These are phyloP conservation scores for Sebastes diaconus DNA, from an alignment of 2,797 vertebrate genomes.

Conservation along the genomic window DNA sequence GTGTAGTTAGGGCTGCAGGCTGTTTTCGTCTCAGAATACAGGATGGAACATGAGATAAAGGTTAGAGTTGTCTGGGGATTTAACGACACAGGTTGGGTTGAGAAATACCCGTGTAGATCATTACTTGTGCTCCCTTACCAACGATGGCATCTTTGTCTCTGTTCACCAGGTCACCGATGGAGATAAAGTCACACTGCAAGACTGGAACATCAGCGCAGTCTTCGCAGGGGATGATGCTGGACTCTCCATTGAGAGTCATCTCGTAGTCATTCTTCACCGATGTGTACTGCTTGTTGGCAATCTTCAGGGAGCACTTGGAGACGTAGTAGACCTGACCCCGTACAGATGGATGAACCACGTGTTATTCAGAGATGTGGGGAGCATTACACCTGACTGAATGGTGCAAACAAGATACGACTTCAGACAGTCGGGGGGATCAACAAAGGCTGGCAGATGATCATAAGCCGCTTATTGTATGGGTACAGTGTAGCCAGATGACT, in stretches of 20 bases:
- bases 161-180: slow-evolving; percentile 89
- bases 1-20: not conserved
- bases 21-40: not conserved
- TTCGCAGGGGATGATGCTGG: slow-evolving; percentile 91
- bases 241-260: slow-evolving; percentile 87
- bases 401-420: slow-evolving; percentile 68
- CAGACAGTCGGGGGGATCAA: slow-evolving; percentile 46
- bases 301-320: slow-evolving; percentile 93
- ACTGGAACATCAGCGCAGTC: slow-evolving; percentile 90
- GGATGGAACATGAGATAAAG: not conserved
- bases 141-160: slow-evolving; percentile 90
- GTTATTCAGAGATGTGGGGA: slow-evolving; percentile 57
- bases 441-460: slow-evolving; percentile 71
- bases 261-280: slow-evolving; percentile 91
- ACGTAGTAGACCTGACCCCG: slow-evolving; percentile 92
- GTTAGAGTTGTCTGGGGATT: not conserved
- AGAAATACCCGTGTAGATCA: not conserved
- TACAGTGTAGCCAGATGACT: slow-evolving; percentile 63
- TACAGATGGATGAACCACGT: slow-evolving; percentile 31
- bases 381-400: slow-evolving; percentile 57
- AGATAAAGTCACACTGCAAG: slow-evolving; percentile 91
- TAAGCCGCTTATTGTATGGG: slow-evolving; percentile 73
- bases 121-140: slow-evolving; percentile 81
- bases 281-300: slow-evolving; percentile 97
- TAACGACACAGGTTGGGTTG: not conserved